Conservation (phyloP, 2,113 vertebrate species). For the Amazona vittata region DNA sequence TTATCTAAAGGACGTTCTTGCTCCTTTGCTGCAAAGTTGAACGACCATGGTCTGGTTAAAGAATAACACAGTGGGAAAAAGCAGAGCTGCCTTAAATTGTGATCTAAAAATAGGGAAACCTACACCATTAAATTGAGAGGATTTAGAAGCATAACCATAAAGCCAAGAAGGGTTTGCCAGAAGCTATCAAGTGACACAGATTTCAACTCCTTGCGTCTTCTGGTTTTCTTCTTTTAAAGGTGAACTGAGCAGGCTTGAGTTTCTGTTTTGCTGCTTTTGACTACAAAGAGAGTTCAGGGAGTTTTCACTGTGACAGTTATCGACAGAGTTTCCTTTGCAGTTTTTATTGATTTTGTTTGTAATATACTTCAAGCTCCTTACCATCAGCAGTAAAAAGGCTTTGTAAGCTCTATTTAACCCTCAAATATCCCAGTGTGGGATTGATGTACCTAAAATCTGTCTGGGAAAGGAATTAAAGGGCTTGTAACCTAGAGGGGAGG, state of each 20-base stretch:
- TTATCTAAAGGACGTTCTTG: background rate
- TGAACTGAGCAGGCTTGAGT: background rate
- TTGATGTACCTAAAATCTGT: background rate
- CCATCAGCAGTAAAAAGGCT: background rate
- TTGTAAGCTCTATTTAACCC: background rate
- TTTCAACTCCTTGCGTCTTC: constrained; percentile 26
- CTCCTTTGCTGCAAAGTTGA: constrained; percentile 19
- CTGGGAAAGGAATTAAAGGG: background rate
- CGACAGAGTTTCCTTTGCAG: background rate
- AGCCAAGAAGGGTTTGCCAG: constrained; percentile 46
- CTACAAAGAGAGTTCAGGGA: background rate
- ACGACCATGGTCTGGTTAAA: background rate
- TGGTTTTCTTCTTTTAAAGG: constrained; percentile 47
- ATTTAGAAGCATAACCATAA: constrained; percentile 61
- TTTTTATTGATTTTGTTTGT: background rate
- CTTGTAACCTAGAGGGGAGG: background rate
- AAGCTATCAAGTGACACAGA: constrained; percentile 36
- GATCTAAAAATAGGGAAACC: constrained; percentile 65
- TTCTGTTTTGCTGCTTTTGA: constrained; percentile 6
- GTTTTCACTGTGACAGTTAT: background rate
- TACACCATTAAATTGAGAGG: constrained; percentile 47
- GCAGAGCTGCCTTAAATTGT: constrained; percentile 14
- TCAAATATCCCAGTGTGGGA: background rate
- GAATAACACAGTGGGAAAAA: background rate
- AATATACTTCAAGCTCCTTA: background rate